Conservation (phyloP, 2,113 vertebrate genomes). For the Coregonus clupeaformis region DNA sequence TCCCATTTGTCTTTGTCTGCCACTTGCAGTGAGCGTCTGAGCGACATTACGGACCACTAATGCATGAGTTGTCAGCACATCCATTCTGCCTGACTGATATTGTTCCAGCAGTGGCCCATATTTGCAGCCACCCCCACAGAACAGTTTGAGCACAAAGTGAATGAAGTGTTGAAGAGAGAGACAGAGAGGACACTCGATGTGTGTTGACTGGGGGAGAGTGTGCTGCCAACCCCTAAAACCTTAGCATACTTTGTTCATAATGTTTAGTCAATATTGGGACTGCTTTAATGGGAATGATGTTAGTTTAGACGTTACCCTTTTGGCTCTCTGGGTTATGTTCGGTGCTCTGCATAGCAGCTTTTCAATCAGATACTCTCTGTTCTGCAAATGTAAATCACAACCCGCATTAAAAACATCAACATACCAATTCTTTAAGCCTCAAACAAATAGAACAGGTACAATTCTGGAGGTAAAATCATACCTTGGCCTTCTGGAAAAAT, state of each 20-base stretch:
- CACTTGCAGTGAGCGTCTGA: slow-evolving; percentile 23
- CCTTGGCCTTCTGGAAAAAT: slow-evolving; percentile 84
- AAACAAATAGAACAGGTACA: slow-evolving; percentile 4
- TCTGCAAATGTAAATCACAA: slow-evolving; percentile 79
- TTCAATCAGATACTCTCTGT: slow-evolving; percentile 95
- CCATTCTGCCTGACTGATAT: slow-evolving; percentile 28
- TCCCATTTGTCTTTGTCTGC: slow-evolving; percentile 36
- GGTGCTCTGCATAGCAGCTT: slow-evolving; percentile 91
- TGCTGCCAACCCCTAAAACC: slow-evolving; percentile 25
- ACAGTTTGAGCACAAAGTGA: slow-evolving; percentile 28
- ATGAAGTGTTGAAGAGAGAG: slow-evolving; percentile 26
- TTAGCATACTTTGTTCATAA: slow-evolving; percentile 28
- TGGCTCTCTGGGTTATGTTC: slow-evolving; percentile 93
- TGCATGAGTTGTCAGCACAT: slow-evolving; percentile 22
- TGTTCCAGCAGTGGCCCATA: slow-evolving; percentile 40
- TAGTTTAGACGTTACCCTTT: slow-evolving; percentile 82
- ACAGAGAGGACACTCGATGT: slow-evolving; percentile 28
- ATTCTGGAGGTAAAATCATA: slow-evolving; percentile 44
- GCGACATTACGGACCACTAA: slow-evolving; percentile 14
- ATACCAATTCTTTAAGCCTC: background rate
- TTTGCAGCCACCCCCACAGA: slow-evolving; percentile 43
- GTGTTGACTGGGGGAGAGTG: slow-evolving; percentile 52
- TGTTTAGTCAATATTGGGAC: slow-evolving; percentile 54
- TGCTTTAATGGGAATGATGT: slow-evolving; percentile 29
- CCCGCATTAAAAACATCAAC: slow-evolving; percentile 11